A percentile compares a stretch with the other conserved stretches of the same genome.
Conservation (phyloP, 2,113 vertebrate genomes). For the Hyla sarda region DNA sequence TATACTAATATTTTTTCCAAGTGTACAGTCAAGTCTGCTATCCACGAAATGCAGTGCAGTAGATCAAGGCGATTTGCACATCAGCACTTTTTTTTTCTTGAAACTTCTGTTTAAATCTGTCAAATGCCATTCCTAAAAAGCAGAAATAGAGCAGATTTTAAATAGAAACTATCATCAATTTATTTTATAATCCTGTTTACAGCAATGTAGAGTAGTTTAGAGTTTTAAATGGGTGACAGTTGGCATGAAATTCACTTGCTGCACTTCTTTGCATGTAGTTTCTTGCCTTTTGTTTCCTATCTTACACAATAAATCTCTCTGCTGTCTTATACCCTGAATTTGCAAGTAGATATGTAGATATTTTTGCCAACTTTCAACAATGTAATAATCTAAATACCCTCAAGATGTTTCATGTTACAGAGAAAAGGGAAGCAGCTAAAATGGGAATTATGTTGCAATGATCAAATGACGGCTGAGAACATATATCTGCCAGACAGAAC, state of each 20-base stretch:
- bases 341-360: background rate
- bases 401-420: background rate
- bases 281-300: background rate
- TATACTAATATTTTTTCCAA: constrained; percentile 10
- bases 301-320: background rate
- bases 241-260: constrained; percentile 21
- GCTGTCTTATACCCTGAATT: background rate
- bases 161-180: constrained; percentile 43
- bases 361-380: background rate
- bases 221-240: constrained; percentile 44
- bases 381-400: constrained; percentile 24
- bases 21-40: constrained; percentile 16
- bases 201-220: constrained; percentile 29
- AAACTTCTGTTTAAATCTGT: constrained; percentile 35
- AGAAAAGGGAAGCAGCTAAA: background rate
- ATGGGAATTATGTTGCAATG: background rate
- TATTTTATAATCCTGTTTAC: constrained; percentile 49
- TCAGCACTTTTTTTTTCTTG: constrained; percentile 37
- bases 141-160: constrained; percentile 42
- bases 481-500: background rate
- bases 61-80: constrained; percentile 32
- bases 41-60: constrained; percentile 1
- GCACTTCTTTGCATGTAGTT: constrained; percentile 20
- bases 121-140: constrained; percentile 41
- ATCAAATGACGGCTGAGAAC: background rate